Percentiles rank a stretch among this genome's conserved stretches.
Evolutionary conservation across 2,797 vertebrate species (phyloP).

Genomic region (Alectoris magna): DNA sequence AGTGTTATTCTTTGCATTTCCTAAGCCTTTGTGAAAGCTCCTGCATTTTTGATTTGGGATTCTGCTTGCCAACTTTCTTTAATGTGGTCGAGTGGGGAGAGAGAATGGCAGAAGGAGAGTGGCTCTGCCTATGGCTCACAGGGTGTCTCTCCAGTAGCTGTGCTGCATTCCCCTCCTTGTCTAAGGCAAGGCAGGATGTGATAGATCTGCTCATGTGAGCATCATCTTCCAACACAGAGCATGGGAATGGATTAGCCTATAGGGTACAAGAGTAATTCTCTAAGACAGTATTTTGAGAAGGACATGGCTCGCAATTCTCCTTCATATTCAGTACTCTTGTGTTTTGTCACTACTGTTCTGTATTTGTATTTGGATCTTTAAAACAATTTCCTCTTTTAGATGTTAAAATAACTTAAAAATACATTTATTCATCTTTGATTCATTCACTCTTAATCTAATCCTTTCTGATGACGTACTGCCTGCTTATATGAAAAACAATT

Average conservation of each 20-base stretch:
- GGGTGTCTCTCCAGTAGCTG: conserved; percentile 43
- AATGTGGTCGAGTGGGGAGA: not conserved
- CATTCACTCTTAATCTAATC: not conserved
- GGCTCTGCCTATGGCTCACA: not conserved
- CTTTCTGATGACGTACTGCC: not conserved
- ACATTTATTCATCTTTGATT: not conserved
- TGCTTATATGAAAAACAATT: not conserved
- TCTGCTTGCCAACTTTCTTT: not conserved
- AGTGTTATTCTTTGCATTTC: not conserved
- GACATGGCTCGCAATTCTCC: not conserved
- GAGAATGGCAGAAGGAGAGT: not conserved
- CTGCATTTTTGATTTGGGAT: not conserved
- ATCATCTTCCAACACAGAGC: conserved; percentile 40
- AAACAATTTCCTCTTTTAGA: conserved; percentile 10
- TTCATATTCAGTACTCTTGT: not conserved
- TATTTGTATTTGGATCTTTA: not conserved
- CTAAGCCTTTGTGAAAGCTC: not conserved
- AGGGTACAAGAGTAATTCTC: not conserved
- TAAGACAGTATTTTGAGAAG: conserved; percentile 36
- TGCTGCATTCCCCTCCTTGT: not conserved
- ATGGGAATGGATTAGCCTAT: conserved; percentile 56
- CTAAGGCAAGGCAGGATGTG: not conserved
- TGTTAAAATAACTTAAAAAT: conserved; percentile 22
- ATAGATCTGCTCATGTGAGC: conserved; percentile 63
- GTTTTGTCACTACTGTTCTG: not conserved